Conservation (phyloP, 2,888 invertebrate species). For the Cryptops parisi region DNA sequence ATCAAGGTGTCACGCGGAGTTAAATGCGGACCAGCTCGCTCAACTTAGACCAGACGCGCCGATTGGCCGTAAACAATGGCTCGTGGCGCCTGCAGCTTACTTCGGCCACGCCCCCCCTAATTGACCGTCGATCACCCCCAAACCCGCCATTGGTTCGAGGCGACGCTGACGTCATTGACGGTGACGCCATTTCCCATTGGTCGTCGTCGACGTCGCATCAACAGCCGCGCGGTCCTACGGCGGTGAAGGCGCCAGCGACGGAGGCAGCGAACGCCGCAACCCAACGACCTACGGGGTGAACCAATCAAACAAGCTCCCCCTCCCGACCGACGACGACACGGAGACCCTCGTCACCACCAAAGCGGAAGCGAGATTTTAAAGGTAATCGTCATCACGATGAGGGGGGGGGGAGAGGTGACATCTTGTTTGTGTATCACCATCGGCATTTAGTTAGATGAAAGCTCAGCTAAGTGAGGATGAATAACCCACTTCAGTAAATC, state of each 20-base stretch:
- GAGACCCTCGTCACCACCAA: too few relatives aligned
- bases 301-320: background rate
- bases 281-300: background rate
- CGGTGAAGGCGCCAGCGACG: background rate
- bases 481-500: too few relatives aligned
- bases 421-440: too few relatives aligned
- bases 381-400: too few relatives aligned
- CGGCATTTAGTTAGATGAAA: too few relatives aligned
- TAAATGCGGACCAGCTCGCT: background rate
- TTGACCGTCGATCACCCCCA: background rate
- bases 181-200: background rate
- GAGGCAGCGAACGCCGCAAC: background rate
- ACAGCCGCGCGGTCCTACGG: background rate
- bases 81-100: background rate
- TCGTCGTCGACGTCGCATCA: background rate
- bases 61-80: background rate
- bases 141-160: background rate
- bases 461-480: too few relatives aligned
- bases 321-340: too few relatives aligned
- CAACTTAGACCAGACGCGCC: background rate
- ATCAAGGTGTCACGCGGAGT: background rate
- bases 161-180: background rate
- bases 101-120: background rate
- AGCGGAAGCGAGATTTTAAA: too few relatives aligned
- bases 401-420: too few relatives aligned